A percentile compares a stretch with the other conserved stretches of the same genome.
These are phyloP conservation scores for Lordiphosa stackelbergi DNA, from an alignment of 1,140 invertebrate species.

Conservation along the genomic window DNA sequence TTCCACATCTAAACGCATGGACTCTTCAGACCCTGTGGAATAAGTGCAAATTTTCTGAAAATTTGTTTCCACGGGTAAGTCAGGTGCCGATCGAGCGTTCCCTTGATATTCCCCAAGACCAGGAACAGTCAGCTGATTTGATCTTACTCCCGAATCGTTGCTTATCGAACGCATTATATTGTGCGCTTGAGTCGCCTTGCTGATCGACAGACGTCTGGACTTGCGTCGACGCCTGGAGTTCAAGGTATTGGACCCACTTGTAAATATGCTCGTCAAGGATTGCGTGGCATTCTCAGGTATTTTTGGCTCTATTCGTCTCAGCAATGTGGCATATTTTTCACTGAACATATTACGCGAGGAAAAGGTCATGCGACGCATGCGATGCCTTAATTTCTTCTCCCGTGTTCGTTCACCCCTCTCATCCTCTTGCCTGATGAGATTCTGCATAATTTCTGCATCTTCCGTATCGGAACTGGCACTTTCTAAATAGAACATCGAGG, in stretches of 20 bases:
- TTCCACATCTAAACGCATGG: conserved; percentile 34
- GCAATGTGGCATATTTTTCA: conserved; percentile 78
- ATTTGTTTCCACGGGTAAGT: conserved; percentile 37
- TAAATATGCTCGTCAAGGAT: conserved; percentile 51
- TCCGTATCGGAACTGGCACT: conserved; percentile 61
- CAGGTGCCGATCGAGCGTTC: conserved; percentile 47
- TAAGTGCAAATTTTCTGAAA: conserved; percentile 37
- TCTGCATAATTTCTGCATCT: conserved; percentile 59
- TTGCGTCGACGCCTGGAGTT: conserved; percentile 38
- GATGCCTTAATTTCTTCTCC: conserved; percentile 78
- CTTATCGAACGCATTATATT: conserved; percentile 79
- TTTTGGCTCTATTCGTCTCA: conserved; percentile 68
- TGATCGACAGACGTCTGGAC: conserved; percentile 25
- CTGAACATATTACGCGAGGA: conserved; percentile 79
- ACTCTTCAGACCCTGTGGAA: conserved; percentile 56
- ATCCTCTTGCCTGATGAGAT: conserved; percentile 80
- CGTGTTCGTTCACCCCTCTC: conserved; percentile 76
- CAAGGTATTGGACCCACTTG: background rate
- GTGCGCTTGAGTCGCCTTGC: conserved; percentile 19
- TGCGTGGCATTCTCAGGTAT: conserved; percentile 64
- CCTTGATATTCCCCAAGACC: conserved; percentile 46
- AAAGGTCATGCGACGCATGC: conserved; percentile 79
- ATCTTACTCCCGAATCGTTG: conserved; percentile 76
- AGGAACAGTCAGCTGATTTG: conserved; percentile 42
- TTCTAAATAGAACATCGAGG: conserved; percentile 60